Evolutionary conservation across 1,140 invertebrate genomes (phyloP).

Genomic region (Drosophila teissieri): DNA sequence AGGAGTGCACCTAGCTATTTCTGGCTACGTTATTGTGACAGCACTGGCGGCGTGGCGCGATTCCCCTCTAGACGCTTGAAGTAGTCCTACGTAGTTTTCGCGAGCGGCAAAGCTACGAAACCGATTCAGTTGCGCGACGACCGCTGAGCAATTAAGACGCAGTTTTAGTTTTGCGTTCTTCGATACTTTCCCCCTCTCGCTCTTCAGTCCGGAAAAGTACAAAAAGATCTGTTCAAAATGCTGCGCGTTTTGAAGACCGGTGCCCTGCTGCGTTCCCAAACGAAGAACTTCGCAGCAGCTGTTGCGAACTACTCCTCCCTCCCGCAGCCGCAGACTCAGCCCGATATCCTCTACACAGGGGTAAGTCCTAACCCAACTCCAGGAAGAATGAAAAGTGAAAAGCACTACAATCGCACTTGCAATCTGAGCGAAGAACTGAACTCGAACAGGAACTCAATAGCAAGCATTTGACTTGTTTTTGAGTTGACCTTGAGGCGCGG

Average conservation of each 20-base stretch:
- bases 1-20: background rate
- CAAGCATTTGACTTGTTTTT: constrained; percentile 37
- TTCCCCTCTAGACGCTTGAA: constrained; percentile 10
- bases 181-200: background rate
- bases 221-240: constrained; percentile 48
- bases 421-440: background rate
- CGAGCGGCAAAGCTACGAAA: constrained; percentile 18
- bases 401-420: background rate
- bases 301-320: constrained; percentile 59
- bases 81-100: constrained; percentile 30
- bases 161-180: constrained; percentile 25
- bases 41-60: constrained; percentile 6
- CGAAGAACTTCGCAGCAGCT: constrained; percentile 46
- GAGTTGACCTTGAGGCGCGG: constrained; percentile 33
- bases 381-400: constrained; percentile 1
- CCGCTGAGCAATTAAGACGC: constrained; percentile 41
- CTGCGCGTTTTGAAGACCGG: constrained; percentile 66
- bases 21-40: background rate
- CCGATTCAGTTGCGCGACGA: constrained; percentile 39
- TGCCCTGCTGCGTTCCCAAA: constrained; percentile 52
- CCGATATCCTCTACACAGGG: constrained; percentile 76
- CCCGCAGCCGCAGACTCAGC: constrained; percentile 69
- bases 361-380: constrained; percentile 53
- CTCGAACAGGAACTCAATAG: background rate
- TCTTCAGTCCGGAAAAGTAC: constrained; percentile 10